These are phyloP conservation scores for Eumeta japonica DNA, from an alignment of 1,140 invertebrate species.

Conservation along the genomic window DNA sequence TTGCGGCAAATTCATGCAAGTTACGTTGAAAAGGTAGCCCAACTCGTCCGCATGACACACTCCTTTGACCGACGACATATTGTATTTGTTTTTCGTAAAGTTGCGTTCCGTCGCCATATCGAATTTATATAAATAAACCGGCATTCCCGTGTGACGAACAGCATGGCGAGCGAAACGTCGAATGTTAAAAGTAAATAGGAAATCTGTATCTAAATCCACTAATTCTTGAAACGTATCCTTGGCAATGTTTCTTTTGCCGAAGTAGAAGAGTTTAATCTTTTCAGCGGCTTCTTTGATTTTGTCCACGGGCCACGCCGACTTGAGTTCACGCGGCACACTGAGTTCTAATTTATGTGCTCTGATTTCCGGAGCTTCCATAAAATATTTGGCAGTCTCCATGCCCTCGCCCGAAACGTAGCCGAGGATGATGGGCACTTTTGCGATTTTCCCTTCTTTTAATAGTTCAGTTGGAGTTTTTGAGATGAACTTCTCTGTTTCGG, in stretches of 20 bases:
- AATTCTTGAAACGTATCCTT: conserved; percentile 22
- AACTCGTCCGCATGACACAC: conserved; percentile 47
- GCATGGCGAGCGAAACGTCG: conserved; percentile 32
- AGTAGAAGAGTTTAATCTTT: conserved; percentile 34
- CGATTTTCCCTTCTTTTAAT: conserved; percentile 22
- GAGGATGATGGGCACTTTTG: conserved; percentile 35
- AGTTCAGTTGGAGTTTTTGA: conserved; percentile 24
- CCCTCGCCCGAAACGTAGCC: conserved; percentile 43
- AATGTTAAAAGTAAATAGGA: conserved; percentile 36
- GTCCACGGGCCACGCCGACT: conserved; percentile 22
- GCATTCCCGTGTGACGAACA: conserved; percentile 13
- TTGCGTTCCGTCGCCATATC: conserved; percentile 38
- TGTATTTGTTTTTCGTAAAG: conserved; percentile 32
- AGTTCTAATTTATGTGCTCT: conserved; percentile 5
- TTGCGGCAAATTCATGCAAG: conserved; percentile 27
- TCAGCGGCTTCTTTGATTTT: conserved; percentile 18
- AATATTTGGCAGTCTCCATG: conserved; percentile 32
- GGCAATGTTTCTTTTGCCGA: conserved; percentile 22
- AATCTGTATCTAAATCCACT: conserved; percentile 29
- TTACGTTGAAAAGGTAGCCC: conserved; percentile 37
- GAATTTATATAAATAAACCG: conserved; percentile 43
- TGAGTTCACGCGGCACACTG: conserved; percentile 36
- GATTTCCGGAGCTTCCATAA: conserved; percentile 14
- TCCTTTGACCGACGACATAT: conserved; percentile 32
- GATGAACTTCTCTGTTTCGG: conserved; percentile 31